Conservation (phyloP, 2,888 invertebrate species). For the Tetanocera ferruginea region DNA sequence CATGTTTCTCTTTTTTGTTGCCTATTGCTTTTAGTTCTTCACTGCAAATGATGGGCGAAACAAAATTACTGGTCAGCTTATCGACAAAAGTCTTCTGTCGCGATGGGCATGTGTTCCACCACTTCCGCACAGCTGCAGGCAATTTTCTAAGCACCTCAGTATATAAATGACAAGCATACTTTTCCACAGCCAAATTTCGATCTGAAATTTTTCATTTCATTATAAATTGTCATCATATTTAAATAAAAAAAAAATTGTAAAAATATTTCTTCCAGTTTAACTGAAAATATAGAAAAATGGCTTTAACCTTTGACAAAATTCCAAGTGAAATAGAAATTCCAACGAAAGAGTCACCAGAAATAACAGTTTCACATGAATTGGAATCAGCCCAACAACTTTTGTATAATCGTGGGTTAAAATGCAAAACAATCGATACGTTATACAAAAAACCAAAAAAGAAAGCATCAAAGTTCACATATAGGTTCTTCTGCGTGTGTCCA, state of each 20-base stretch:
- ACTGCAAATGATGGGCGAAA: slow-evolving; percentile 77
- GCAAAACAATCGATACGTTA: slow-evolving; percentile 58
- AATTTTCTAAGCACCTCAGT: slow-evolving; percentile 75
- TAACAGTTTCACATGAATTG: slow-evolving; percentile 61
- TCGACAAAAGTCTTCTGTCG: slow-evolving; percentile 78
- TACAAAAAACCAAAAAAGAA: slow-evolving; percentile 49
- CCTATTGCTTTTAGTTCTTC: slow-evolving; percentile 76
- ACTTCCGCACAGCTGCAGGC: slow-evolving; percentile 82
- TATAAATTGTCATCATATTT: slow-evolving; percentile 13
- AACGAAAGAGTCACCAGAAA: slow-evolving; percentile 22
- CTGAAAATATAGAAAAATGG: slow-evolving; percentile 38
- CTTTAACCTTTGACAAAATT: slow-evolving; percentile 52
- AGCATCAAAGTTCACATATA: slow-evolving; percentile 55
- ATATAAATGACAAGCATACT: slow-evolving; percentile 77
- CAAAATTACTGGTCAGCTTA: slow-evolving; percentile 77
- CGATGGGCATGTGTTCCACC: slow-evolving; percentile 80
- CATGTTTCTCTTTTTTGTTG: slow-evolving; percentile 72
- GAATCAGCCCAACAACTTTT: slow-evolving; percentile 57
- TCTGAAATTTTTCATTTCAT: slow-evolving; percentile 49
- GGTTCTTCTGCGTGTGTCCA: slow-evolving; percentile 59
- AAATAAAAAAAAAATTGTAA: slow-evolving; percentile 26
- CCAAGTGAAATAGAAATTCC: slow-evolving; percentile 48
- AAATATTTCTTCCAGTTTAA: slow-evolving; percentile 42
- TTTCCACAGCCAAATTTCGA: slow-evolving; percentile 59
- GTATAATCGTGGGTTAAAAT: slow-evolving; percentile 55